A percentile compares a stretch with the other conserved stretches of the same genome.
Conservation (phyloP, 2,888 invertebrate genomes). For the Conomelus anceps region DNA sequence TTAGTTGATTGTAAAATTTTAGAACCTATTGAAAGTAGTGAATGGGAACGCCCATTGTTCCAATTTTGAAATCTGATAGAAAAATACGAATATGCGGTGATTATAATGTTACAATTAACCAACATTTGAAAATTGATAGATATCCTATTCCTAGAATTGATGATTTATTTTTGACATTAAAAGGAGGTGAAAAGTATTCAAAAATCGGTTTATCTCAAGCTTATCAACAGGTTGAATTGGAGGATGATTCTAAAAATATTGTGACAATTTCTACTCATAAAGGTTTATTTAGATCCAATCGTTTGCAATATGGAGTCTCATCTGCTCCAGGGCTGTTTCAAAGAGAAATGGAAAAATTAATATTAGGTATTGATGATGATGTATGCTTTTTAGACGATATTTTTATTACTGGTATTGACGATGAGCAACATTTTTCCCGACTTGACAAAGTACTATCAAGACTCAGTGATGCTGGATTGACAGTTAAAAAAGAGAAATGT, state of each 20-base stretch:
- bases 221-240: not conserved
- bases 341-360: not conserved
- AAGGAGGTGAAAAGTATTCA: not conserved
- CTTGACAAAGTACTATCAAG: not conserved
- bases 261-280: not conserved
- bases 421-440: not conserved
- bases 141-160: constrained; percentile 1
- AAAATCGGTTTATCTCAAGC: not conserved
- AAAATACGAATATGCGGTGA: not conserved
- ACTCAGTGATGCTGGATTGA: constrained; percentile 1
- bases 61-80: not conserved
- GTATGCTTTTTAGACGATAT: not conserved
- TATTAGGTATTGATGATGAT: constrained; percentile 5
- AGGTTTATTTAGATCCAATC: not conserved
- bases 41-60: not conserved
- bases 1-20: not conserved
- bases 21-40: not conserved
- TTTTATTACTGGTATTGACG: not conserved
- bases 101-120: not conserved
- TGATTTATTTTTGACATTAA: not conserved
- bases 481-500: constrained; percentile 30
- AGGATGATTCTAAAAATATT: not conserved
- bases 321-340: not conserved
- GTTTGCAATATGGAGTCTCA: not conserved
- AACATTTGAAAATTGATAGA: not conserved